These are phyloP conservation scores for Alviniconcha marisindica DNA, from an alignment of 1,140 invertebrate species.

Conservation along the genomic window DNA sequence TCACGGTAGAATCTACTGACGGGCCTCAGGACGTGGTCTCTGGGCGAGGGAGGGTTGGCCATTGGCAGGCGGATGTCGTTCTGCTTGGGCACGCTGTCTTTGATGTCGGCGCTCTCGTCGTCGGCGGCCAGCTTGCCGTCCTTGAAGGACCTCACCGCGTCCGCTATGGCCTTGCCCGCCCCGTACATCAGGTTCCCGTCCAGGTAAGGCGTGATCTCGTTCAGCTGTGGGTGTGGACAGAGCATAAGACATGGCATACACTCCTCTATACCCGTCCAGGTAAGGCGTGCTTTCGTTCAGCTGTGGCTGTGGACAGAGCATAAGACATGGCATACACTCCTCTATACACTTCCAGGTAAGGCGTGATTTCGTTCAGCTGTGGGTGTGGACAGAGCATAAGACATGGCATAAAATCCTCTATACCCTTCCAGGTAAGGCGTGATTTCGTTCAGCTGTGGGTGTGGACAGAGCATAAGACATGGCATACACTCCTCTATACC, in stretches of 20 bases:
- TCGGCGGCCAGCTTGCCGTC: constrained; percentile 75
- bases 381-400: too few species aligned
- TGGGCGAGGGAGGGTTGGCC: constrained; percentile 81
- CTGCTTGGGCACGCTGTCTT: constrained; percentile 72
- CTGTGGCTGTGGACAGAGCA: too few species aligned
- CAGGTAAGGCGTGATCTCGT: constrained; percentile 81
- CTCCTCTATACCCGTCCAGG: too few species aligned
- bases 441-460: constrained; percentile 80
- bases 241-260: too few species aligned
- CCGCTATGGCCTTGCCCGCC: constrained; percentile 80
- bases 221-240: constrained; percentile 79
- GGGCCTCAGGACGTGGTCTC: constrained; percentile 75
- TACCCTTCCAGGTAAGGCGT: constrained; percentile 81
- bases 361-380: too few species aligned
- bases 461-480: too few species aligned
- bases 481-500: too few species aligned
- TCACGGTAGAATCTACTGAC: constrained; percentile 80
- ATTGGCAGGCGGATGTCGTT: constrained; percentile 79
- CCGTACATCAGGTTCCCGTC: constrained; percentile 82
- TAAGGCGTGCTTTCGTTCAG: constrained; percentile 82
- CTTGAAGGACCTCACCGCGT: constrained; percentile 77
- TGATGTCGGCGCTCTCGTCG: constrained; percentile 32
- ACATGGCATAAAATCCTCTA: too few species aligned
- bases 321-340: too few species aligned
- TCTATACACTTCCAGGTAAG: too few species aligned